Evolutionary conservation across 2,888 invertebrate genomes (phyloP).

Genomic region (Thera britannica): DNA sequence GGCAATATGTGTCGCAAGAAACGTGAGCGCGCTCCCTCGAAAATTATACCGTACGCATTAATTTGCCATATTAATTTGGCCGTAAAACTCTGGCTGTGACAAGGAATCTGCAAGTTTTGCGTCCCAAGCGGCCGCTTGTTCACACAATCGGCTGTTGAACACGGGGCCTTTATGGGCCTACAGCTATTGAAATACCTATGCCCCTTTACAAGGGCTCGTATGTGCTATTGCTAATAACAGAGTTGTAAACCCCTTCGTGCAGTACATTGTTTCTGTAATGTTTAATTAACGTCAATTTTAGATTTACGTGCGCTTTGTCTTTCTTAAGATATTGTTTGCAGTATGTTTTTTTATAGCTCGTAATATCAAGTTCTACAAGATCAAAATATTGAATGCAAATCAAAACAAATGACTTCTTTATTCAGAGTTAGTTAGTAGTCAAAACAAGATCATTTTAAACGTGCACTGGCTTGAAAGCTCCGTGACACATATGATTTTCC

Average conservation of each 20-base stretch:
- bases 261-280: conserved; percentile 54
- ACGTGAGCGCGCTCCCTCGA: conserved; percentile 61
- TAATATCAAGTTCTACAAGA: neutral
- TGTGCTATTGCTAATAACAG: conserved; percentile 74
- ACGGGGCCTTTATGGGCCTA: conserved; percentile 65
- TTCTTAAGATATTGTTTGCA: conserved; percentile 19
- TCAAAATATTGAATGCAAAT: neutral
- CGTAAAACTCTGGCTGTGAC: conserved; percentile 85
- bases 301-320: conserved; percentile 30
- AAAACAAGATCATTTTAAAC: neutral
- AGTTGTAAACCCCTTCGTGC: conserved; percentile 59
- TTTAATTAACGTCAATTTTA: conserved; percentile 45
- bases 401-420: neutral
- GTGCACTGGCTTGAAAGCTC: neutral
- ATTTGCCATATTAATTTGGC: conserved; percentile 86
- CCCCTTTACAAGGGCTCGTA: conserved; percentile 47
- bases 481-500: conserved; percentile 3
- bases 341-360: neutral
- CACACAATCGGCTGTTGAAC: conserved; percentile 73
- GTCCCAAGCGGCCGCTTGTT: conserved; percentile 81
- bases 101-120: conserved; percentile 79
- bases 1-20: conserved; percentile 70
- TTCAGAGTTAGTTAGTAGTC: neutral
- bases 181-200: conserved; percentile 69
- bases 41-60: conserved; percentile 85